Base-by-base conservation (phyloP, 2,113 vertebrate species). In the Canis aureus region DNA sequence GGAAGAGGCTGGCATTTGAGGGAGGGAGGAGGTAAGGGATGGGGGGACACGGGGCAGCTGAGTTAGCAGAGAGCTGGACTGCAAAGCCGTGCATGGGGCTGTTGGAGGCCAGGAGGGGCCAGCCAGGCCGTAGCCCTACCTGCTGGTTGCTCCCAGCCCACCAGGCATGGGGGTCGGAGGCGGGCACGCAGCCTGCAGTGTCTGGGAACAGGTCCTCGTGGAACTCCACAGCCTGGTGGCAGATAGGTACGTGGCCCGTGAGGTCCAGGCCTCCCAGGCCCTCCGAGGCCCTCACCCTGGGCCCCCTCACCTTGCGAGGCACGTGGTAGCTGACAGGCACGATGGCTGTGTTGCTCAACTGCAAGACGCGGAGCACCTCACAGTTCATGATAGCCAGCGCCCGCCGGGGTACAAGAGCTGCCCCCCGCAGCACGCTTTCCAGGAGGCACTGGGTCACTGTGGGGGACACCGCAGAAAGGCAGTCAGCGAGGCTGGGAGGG, bases 201-300 rank as follows among this genome's bases (percentile, higher is more conserved):
- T 99, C 99, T 0, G 99, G 99, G 97, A 99, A 99, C 94, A 99
- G 98, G 96, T 99, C 99, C 1, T 99, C 98, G 0, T 99, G 99
- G 97, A 99, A 99, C 82, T 99, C 99, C 86, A 98, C 96, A 4
- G 99, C 98, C 99, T 99, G 98, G 9, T 8, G 23, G 97, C 25
- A 57, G 13, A 57, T 4, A 49, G 29, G 66, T 11, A 79, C 7
- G 27, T 4, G 11, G 66, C 22, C 4, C 7, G 35, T 25, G 8
- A 95, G 69, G 73, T 29, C 74, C 1, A 0, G 67, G 69, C 7
- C 25, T 35, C 49, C 23, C 43, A 43, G 55, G 1, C 5, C 57
- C 60, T 69, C n/a, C 53, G 57, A 9, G 59, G 1, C 17, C 32
- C 55, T 53, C 11, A 4, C 10, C 13, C 23, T 4, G 25, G 12